Evolutionary conservation across 2,113 vertebrate genomes (phyloP).

Genomic region (Salvelinus alpinus): DNA sequence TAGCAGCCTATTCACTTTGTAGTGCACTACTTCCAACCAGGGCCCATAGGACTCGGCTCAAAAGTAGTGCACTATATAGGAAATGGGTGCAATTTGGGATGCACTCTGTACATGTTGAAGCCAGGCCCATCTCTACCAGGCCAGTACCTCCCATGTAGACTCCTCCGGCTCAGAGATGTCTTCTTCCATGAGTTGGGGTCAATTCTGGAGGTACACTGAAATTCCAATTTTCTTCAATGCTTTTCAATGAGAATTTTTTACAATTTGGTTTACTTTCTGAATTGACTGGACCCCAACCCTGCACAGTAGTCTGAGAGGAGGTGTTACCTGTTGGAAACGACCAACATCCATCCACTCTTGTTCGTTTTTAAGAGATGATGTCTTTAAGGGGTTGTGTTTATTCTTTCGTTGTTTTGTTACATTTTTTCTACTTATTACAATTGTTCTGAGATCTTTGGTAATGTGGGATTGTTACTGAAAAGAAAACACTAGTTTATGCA

Average conservation of each 20-base stretch:
- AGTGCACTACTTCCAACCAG: too few relatives aligned
- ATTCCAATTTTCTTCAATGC: background rate
- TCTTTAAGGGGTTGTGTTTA: constrained; percentile 43
- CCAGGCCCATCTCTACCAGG: constrained; percentile 12
- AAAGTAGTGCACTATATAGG: too few relatives aligned
- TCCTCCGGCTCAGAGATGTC: constrained; percentile 1
- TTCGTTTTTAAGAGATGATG: constrained; percentile 37
- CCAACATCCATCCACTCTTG: constrained; percentile 72
- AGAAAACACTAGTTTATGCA: constrained; percentile 87
- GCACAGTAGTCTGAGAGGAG: constrained; percentile 52
- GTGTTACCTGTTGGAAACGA: constrained; percentile 63
- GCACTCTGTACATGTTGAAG: constrained; percentile 6
- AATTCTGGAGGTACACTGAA: background rate
- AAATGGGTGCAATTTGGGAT: background rate
- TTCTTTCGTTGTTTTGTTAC: constrained; percentile 24
- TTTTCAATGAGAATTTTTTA: background rate
- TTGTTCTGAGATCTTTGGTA: constrained; percentile 70
- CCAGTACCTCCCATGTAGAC: constrained; percentile 20
- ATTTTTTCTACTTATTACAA: constrained; percentile 58
- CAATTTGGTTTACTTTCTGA: background rate
- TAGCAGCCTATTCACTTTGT: too few relatives aligned
- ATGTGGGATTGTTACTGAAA: constrained; percentile 81
- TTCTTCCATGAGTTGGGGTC: too few relatives aligned
- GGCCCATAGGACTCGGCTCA: too few relatives aligned
- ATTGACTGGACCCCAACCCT: background rate